Conservation (phyloP, 2,797 vertebrate species). For the Anguilla marmorata region DNA sequence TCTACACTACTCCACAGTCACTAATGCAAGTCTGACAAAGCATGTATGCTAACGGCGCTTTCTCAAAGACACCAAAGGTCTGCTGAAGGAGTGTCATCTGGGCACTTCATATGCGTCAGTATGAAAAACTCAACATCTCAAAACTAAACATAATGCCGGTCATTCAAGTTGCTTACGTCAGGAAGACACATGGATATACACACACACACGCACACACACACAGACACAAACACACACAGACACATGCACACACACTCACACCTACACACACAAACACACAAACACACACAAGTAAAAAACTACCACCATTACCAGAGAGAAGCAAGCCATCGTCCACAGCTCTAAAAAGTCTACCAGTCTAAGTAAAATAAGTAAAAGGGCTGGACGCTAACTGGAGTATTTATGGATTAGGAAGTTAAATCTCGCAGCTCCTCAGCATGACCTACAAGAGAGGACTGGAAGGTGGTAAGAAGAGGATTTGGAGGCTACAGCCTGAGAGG, state of each 20-base stretch:
- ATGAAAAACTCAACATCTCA: background rate
- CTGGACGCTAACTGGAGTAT: slow-evolving; percentile 51
- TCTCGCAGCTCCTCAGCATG: slow-evolving; percentile 49
- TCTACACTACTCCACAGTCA: background rate
- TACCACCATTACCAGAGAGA: slow-evolving; percentile 59
- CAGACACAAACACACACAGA: background rate
- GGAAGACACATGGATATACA: background rate
- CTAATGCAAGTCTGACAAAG: background rate
- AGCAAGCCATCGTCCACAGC: slow-evolving; percentile 56
- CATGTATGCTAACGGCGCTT: background rate
- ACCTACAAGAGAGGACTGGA: slow-evolving; percentile 20
- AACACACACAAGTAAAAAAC: background rate
- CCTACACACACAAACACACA: background rate
- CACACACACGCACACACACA: slow-evolving; percentile 11
- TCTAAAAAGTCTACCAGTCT: slow-evolving; percentile 1
- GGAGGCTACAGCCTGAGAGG: slow-evolving; percentile 32
- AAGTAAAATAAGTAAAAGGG: background rate
- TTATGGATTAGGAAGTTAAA: slow-evolving; percentile 54
- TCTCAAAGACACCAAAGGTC: background rate
- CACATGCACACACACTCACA: too few species aligned
- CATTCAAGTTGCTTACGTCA: slow-evolving; percentile 26
- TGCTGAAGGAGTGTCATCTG: background rate
- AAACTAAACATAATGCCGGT: background rate
- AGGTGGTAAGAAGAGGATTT: background rate
- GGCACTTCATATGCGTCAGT: background rate